Percentiles rank a stretch among this genome's conserved stretches.
These are phyloP conservation scores for Phalloptychus januarius DNA, from an alignment of 2,797 vertebrate genomes.

Conservation along the genomic window DNA sequence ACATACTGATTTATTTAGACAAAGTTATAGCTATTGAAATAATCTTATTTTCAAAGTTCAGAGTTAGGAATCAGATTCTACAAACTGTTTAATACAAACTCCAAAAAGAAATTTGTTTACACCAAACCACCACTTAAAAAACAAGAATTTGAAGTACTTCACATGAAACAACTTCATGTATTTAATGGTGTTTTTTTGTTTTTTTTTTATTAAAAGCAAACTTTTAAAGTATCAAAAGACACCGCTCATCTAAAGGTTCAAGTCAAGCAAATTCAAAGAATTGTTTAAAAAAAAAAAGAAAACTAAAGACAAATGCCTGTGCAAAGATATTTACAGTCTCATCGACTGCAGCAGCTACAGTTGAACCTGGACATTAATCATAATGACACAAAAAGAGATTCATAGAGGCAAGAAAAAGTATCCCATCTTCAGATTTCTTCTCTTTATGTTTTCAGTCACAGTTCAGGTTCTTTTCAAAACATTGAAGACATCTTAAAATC, in stretches of 20 bases:
- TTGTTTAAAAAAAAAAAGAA: neutral
- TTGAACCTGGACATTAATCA: neutral
- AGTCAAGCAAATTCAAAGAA: neutral
- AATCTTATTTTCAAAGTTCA: neutral
- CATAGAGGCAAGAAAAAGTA: neutral
- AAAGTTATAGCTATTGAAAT: neutral
- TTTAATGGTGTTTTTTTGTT: no score
- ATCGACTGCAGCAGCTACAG: neutral
- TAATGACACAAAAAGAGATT: neutral
- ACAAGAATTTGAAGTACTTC: neutral
- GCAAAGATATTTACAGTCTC: neutral
- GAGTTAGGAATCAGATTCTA: neutral
- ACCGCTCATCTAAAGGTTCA: neutral
- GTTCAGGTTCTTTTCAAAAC: neutral
- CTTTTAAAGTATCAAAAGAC: neutral
- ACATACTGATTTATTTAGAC: neutral
- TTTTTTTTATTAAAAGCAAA: neutral
- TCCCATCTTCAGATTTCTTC: neutral
- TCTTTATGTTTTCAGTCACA: neutral
- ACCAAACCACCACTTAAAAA: neutral
- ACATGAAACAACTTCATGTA: neutral
- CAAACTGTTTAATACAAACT: conserved; percentile 7
- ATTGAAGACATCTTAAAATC: neutral
- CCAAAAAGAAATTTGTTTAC: neutral
- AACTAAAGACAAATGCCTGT: neutral